A percentile compares a stretch with the other conserved stretches of the same genome.
phyloP scores from a whole-genome alignment of 35 echinoderm and acorn worm species.

The Eucidaris tribuloides region DNA sequence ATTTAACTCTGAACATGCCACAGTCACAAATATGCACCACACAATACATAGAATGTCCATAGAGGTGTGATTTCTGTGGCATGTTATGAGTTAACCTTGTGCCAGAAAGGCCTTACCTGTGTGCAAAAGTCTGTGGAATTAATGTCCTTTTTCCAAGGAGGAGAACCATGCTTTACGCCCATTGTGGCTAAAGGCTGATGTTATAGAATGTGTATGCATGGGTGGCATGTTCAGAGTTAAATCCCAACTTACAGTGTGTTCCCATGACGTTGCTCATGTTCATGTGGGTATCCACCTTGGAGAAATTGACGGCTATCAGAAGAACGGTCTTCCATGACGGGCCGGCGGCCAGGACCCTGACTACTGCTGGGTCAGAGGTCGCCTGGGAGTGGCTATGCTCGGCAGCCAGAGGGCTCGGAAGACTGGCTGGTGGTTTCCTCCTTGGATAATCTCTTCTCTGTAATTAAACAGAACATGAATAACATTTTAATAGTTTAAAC shows the following conservation, averaged over 20 bases:
- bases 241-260: constrained; percentile 81
- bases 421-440: constrained; percentile 24
- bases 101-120: background rate
- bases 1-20: too few relatives aligned
- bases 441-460: constrained; percentile 29
- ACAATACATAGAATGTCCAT: too few relatives aligned
- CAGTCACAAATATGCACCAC: too few relatives aligned
- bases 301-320: constrained; percentile 78
- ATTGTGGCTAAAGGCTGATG: too few relatives aligned
- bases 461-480: background rate
- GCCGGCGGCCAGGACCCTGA: background rate
- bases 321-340: constrained; percentile 84
- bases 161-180: too few relatives aligned
- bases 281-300: constrained; percentile 88
- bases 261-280: constrained; percentile 99
- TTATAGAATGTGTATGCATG: too few relatives aligned
- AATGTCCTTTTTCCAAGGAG: too few relatives aligned
- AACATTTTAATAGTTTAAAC: background rate
- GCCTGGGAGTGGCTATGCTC: constrained; percentile 23
- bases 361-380: background rate
- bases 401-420: constrained; percentile 28
- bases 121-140: background rate
- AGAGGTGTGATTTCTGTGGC: too few relatives aligned
- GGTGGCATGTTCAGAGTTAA: too few relatives aligned
- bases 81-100: too few relatives aligned